Percentiles rank a stretch among this genome's conserved stretches.
Evolutionary conservation across 1,140 invertebrate genomes (phyloP).

Genomic region (Tetraneura akinire): DNA sequence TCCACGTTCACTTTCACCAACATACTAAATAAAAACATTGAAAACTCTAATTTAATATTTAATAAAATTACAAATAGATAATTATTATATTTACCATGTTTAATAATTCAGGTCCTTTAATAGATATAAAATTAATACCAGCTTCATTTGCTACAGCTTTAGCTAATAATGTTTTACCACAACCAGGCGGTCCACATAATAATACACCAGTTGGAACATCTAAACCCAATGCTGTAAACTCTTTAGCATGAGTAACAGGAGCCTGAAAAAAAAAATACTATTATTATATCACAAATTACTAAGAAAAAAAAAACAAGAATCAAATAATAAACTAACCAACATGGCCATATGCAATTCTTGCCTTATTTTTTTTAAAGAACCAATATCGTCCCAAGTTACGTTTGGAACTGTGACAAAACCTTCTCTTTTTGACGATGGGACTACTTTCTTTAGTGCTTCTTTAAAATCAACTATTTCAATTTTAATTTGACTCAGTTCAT

Average conservation of each 20-base stretch:
- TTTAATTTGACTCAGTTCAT: constrained; percentile 62
- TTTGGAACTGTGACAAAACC: constrained; percentile 97
- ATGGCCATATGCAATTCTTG: constrained; percentile 89
- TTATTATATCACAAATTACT: not conserved
- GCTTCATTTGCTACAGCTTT: constrained; percentile 96
- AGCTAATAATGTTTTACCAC: constrained; percentile 88
- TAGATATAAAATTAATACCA: constrained; percentile 94
- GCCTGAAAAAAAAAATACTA: constrained; percentile 63
- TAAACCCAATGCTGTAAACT: constrained; percentile 77
- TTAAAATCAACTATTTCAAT: constrained; percentile 77
- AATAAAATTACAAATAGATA: not conserved
- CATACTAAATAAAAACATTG: constrained; percentile 77
- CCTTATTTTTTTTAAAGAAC: constrained; percentile 84
- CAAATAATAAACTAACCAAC: constrained; percentile 64
- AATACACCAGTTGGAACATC: constrained; percentile 82
- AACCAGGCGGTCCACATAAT: constrained; percentile 91
- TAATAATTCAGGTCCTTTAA: constrained; percentile 94
- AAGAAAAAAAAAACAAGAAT: not conserved
- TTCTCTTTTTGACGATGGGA: constrained; percentile 93
- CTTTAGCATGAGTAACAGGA: constrained; percentile 83
- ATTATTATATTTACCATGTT: constrained; percentile 75
- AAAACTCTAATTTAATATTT: too few relatives aligned
- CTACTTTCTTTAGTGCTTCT: constrained; percentile 77
- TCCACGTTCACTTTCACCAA: constrained; percentile 97
- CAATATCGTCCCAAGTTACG: constrained; percentile 96